Evolutionary conservation across 2,113 vertebrate genomes (phyloP).

Genomic region (Trochalopteron elliotii): DNA sequence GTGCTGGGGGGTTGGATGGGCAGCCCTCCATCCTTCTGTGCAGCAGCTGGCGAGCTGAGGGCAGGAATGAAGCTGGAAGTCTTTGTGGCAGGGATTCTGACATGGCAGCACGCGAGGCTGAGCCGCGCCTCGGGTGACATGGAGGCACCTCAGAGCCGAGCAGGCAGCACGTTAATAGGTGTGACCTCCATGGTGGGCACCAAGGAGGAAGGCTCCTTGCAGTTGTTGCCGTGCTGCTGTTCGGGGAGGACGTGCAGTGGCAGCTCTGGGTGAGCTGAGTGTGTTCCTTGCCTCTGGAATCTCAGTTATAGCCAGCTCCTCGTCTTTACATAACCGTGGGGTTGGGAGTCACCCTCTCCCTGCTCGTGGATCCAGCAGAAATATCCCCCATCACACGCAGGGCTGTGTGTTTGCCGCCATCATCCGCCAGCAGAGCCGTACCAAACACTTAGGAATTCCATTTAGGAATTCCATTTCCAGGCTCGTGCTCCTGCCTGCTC

Average conservation of each 20-base stretch:
- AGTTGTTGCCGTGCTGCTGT: rapidly evolving
- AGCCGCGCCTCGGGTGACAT: background rate
- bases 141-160: background rate
- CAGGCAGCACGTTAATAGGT: background rate
- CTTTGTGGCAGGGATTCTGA: slow-evolving; percentile 20
- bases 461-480: slow-evolving; percentile 18
- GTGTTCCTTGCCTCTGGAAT: background rate
- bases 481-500: background rate
- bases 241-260: background rate
- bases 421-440: slow-evolving; percentile 13
- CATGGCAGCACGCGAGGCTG: background rate
- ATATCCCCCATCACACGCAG: background rate
- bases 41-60: background rate
- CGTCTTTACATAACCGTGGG: background rate
- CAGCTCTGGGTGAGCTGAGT: background rate
- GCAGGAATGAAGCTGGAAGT: background rate
- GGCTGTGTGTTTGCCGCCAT: background rate
- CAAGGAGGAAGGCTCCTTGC: background rate
- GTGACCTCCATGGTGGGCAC: background rate
- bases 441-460: background rate
- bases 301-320: background rate
- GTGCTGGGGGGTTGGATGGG: background rate
- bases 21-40: background rate
- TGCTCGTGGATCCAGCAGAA: background rate
- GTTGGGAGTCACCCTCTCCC: background rate